These are phyloP conservation scores for Pimephales promelas DNA, from an alignment of 2,113 vertebrate species.

Conservation along the genomic window DNA sequence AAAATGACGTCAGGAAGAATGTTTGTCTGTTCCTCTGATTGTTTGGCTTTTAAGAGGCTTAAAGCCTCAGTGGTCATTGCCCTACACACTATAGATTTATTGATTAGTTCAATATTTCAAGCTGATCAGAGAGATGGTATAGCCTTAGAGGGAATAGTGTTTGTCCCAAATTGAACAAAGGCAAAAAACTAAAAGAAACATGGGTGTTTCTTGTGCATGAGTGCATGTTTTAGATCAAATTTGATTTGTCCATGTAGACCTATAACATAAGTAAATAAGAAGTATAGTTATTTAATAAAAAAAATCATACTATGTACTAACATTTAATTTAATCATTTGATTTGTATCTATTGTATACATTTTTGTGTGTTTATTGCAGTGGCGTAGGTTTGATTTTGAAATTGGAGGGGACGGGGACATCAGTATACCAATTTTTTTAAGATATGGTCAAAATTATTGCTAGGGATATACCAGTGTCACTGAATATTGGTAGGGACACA, in stretches of 20 bases:
- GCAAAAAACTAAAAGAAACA: background rate
- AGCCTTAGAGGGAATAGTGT: background rate
- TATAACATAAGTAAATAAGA: no score
- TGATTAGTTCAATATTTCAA: constrained; percentile 29
- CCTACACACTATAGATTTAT: background rate
- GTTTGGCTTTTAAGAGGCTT: constrained; percentile 34
- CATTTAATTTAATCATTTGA: background rate
- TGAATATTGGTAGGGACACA: no score
- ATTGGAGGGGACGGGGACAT: no score
- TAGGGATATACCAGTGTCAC: no score
- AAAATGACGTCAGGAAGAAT: constrained; percentile 52
- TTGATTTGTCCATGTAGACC: no score
- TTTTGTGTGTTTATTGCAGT: no score
- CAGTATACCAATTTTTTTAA: no score
- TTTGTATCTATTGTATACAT: background rate
- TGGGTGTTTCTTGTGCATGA: background rate
- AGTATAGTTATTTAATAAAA: no score
- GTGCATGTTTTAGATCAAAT: background rate
- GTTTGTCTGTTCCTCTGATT: constrained; percentile 40
- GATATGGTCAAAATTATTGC: no score
- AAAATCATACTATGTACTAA: background rate
- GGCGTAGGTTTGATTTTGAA: no score
- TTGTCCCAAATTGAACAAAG: constrained; percentile 4
- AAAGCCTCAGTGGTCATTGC: constrained; percentile 5
- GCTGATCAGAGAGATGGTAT: constrained; percentile 13